These are phyloP conservation scores for Microcebus jonahi DNA, from an alignment of 2,113 vertebrate species.

Conservation along the genomic window DNA sequence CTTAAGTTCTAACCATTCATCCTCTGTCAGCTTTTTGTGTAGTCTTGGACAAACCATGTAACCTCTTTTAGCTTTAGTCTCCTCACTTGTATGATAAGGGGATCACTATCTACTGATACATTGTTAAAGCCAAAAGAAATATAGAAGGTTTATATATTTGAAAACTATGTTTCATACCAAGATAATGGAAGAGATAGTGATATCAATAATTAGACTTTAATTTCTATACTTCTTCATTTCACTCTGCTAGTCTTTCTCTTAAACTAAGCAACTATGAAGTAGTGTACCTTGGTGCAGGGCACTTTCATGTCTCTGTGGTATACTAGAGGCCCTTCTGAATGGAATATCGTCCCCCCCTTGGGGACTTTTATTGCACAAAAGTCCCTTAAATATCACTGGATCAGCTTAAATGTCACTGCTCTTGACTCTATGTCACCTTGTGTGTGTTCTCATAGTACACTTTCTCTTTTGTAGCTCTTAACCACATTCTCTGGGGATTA, in stretches of 20 bases:
- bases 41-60: not conserved
- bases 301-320: not conserved
- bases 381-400: not conserved
- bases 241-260: not conserved
- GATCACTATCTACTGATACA: not conserved
- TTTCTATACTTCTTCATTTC: slow-evolving; percentile 14
- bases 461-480: not conserved
- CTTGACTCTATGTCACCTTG: not conserved
- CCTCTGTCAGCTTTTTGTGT: not conserved
- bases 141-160: not conserved
- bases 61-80: not conserved
- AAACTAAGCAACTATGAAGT: not conserved
- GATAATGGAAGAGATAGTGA: not conserved
- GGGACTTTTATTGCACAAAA: not conserved
- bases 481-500: not conserved
- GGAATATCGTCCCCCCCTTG: not conserved
- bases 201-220: not conserved
- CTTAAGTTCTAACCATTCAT: not conserved
- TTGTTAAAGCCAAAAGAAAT: not conserved
- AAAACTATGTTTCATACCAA: not conserved
- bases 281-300: not conserved
- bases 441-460: not conserved
- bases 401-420: not conserved
- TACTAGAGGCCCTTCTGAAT: not conserved
- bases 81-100: not conserved